These are phyloP conservation scores for Eueremaeus valkanovi DNA, from an alignment of 2,888 invertebrate genomes.

Conservation along the genomic window DNA sequence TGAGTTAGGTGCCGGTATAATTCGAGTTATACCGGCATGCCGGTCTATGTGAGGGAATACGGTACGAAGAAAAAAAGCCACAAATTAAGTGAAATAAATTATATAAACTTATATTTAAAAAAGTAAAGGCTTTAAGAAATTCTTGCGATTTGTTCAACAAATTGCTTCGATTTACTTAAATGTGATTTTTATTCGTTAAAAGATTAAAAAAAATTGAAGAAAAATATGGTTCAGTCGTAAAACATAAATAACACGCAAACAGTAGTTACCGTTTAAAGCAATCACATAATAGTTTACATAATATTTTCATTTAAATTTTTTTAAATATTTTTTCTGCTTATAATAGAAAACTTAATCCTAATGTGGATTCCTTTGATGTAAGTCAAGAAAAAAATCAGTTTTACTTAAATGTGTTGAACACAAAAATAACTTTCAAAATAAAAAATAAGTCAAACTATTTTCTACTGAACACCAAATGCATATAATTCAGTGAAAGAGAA, in stretches of 20 bases:
- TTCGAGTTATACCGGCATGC: no score
- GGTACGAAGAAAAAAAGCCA: no score
- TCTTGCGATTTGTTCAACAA: neutral
- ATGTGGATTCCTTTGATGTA: neutral
- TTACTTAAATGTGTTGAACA: neutral
- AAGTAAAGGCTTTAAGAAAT: neutral
- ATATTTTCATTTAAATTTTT: no score
- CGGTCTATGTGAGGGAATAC: no score
- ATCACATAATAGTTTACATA: neutral
- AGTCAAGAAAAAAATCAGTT: conserved; percentile 7
- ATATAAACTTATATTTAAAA: neutral
- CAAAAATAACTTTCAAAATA: neutral
- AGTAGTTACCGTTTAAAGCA: neutral
- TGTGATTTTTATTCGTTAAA: neutral
- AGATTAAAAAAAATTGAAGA: no score
- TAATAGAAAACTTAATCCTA: neutral
- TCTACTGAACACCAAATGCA: no score
- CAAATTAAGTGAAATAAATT: no score
- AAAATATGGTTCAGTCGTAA: neutral
- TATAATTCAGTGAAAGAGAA: no score
- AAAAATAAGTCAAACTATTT: no score
- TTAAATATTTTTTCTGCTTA: neutral
- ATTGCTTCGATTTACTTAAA: conserved; percentile 2
- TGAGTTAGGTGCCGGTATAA: no score
- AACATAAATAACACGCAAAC: neutral